phyloP scores from a whole-genome alignment of 2,888 invertebrate genomes.

The Leptinotarsa peninsularis region DNA sequence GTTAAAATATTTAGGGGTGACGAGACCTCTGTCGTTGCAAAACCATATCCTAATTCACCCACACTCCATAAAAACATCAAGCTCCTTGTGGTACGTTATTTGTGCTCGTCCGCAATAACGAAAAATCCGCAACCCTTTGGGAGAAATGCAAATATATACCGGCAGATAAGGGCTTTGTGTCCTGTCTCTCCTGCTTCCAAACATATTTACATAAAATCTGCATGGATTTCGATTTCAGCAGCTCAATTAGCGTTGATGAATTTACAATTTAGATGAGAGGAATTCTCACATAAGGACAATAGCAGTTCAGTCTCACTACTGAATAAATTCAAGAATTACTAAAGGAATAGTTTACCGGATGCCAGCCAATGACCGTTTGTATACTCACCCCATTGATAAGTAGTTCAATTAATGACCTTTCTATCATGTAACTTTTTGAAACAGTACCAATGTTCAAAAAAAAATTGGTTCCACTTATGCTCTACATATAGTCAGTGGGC shows the following conservation, averaged over 20 bases:
- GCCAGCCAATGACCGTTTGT: background rate
- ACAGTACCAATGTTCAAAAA: no score
- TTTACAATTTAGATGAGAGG: conserved; percentile 43
- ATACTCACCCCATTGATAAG: no score
- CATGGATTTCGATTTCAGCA: conserved; percentile 42
- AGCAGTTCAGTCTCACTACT: background rate
- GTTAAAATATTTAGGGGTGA: background rate
- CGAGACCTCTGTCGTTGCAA: background rate
- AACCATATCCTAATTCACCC: background rate
- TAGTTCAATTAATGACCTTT: no score
- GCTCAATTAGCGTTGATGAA: conserved; percentile 41
- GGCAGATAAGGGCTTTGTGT: conserved; percentile 40
- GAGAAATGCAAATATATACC: conserved; percentile 38
- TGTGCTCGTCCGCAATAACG: conserved; percentile 31
- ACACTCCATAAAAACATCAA: background rate
- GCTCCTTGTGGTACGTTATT: background rate
- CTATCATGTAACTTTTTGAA: no score
- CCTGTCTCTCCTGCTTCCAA: conserved; percentile 33
- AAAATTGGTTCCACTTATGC: no score
- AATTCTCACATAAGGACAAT: conserved; percentile 24
- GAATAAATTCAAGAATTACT: conserved; percentile 13
- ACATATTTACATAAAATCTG: conserved; percentile 42
- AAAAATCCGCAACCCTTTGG: conserved; percentile 34
- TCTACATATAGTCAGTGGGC: no score
- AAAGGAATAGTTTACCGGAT: background rate